A percentile compares a stretch with the other conserved stretches of the same genome.
These are phyloP conservation scores for Parauchenoglanis ngamensis DNA, from an alignment of 2,797 vertebrate genomes.

Conservation along the genomic window DNA sequence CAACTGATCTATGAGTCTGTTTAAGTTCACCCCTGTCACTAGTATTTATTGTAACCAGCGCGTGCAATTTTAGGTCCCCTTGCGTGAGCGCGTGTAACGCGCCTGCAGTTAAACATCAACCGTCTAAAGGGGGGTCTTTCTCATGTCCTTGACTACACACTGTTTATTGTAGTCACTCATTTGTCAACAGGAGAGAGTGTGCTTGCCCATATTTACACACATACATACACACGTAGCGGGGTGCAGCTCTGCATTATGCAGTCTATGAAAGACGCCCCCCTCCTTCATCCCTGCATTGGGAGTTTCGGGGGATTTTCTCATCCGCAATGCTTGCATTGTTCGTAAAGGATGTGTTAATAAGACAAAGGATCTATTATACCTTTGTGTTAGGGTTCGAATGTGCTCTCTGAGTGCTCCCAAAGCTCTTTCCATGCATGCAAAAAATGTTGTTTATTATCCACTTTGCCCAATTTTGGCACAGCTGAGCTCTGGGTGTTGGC, in stretches of 20 bases:
- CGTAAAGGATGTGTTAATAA: slow-evolving; percentile 78
- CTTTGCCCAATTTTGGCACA: background rate
- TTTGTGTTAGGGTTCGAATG: slow-evolving; percentile 44
- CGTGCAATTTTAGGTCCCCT: background rate
- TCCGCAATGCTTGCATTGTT: slow-evolving; percentile 75
- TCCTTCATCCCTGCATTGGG: slow-evolving; percentile 24
- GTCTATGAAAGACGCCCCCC: slow-evolving; percentile 63
- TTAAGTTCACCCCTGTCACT: background rate
- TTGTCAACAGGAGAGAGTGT: slow-evolving; percentile 48
- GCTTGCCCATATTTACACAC: slow-evolving; percentile 29
- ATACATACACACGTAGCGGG: background rate
- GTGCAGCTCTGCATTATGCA: slow-evolving; percentile 47
- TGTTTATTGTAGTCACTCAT: slow-evolving; percentile 52
- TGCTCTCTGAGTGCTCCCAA: background rate
- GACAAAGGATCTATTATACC: slow-evolving; percentile 77
- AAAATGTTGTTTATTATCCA: background rate
- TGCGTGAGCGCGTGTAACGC: slow-evolving; percentile 51
- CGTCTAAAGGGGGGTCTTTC: slow-evolving; percentile 33
- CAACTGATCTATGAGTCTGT: background rate
- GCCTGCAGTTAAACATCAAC: slow-evolving; percentile 68
- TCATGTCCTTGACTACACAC: slow-evolving; percentile 43
- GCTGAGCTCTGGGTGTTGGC: background rate
- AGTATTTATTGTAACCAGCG: background rate
- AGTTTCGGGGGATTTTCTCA: slow-evolving; percentile 68
- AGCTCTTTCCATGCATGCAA: background rate